Conservation (phyloP, 2,797 vertebrate species). For the Clamator glandarius region DNA sequence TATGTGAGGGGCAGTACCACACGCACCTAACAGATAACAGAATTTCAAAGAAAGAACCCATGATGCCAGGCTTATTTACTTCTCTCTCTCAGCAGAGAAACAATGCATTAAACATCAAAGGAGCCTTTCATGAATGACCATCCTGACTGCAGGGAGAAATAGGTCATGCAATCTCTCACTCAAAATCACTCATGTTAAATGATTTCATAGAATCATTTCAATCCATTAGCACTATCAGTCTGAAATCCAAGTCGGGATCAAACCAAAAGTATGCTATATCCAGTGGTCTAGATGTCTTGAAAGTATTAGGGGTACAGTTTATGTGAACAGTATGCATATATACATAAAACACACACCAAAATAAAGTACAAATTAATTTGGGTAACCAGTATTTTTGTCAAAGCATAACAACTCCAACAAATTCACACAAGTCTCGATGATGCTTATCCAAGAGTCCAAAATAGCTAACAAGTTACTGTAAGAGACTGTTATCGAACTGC, state of each 20-base stretch:
- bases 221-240: not conserved
- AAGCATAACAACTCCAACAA: not conserved
- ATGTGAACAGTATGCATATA: not conserved
- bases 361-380: not conserved
- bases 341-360: not conserved
- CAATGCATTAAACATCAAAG: not conserved
- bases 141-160: not conserved
- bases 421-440: not conserved
- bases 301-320: not conserved
- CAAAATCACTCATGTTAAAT: not conserved
- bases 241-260: not conserved
- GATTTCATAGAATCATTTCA: not conserved
- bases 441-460: slow-evolving; percentile 1
- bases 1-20: no score
- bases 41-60: not conserved
- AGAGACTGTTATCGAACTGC: no score
- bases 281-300: not conserved
- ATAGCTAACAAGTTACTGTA: not conserved
- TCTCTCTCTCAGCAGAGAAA: not conserved
- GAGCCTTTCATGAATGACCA: not conserved
- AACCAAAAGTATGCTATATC: not conserved
- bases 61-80: not conserved
- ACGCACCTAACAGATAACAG: not conserved
- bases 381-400: slow-evolving; percentile 1
- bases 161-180: not conserved